A percentile compares a stretch with the other conserved stretches of the same genome.
Conservation (phyloP, 2,888 invertebrate genomes). For the Iselma pallidipennis region DNA sequence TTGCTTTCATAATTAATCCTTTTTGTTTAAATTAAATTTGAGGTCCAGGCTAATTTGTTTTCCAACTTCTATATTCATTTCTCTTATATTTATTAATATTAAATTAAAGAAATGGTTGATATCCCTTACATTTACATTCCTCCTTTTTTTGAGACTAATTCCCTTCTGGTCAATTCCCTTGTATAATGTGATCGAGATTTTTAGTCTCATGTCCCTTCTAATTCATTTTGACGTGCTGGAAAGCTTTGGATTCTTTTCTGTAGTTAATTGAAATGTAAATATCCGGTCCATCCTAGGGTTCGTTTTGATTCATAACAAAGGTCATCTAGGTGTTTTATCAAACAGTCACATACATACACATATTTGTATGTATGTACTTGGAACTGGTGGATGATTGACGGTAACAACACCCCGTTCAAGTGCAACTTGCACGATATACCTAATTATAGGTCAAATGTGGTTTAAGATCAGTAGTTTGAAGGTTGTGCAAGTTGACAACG, state of each 20-base stretch:
- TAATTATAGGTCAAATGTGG: background rate
- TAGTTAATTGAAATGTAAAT: background rate
- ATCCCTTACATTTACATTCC: background rate
- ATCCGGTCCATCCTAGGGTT: background rate
- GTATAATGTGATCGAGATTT: background rate
- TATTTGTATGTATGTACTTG: no score
- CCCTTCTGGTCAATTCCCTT: background rate
- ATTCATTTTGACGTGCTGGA: background rate
- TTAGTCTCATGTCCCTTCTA: background rate
- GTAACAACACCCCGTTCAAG: background rate
- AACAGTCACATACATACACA: background rate
- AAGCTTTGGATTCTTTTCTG: background rate
- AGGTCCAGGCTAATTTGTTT: background rate
- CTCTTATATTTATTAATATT: background rate
- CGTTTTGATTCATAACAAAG: background rate
- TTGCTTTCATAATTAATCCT: no score
- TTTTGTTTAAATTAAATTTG: background rate
- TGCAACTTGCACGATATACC: background rate
- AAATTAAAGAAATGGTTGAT: no score
- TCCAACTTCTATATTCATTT: background rate
- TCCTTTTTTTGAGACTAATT: background rate
- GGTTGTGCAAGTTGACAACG: background rate
- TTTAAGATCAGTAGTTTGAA: slow-evolving; percentile 1
- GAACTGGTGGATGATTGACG: background rate
- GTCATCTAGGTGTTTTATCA: background rate